Conservation (phyloP, 2,113 vertebrate genomes). For the Chaetodon auriga region DNA sequence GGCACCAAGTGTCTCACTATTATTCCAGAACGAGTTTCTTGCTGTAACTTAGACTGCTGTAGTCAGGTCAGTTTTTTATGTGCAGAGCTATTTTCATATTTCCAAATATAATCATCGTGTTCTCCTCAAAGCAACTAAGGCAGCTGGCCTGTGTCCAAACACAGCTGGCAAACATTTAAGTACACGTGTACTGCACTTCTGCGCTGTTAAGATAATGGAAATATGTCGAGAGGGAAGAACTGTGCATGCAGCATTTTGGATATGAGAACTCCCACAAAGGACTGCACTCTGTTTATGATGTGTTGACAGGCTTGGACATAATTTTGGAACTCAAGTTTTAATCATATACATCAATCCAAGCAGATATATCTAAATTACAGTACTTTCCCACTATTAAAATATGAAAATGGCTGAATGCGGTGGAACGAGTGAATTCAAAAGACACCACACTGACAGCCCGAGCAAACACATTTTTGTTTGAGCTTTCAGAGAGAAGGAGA, state of each 20-base stretch:
- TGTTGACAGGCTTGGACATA: background rate
- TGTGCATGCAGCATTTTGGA: constrained; percentile 11
- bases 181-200: constrained; percentile 38
- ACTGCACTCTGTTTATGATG: background rate
- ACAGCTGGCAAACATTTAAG: constrained; percentile 61
- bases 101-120: constrained; percentile 58
- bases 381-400: background rate
- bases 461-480: background rate
- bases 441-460: background rate
- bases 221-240: constrained; percentile 26
- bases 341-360: background rate
- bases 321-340: background rate
- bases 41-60: constrained; percentile 14
- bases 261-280: constrained; percentile 19
- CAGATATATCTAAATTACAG: background rate
- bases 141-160: constrained; percentile 61
- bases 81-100: constrained; percentile 28
- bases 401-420: background rate
- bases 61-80: constrained; percentile 37
- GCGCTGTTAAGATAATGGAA: constrained; percentile 43
- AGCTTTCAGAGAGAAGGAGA: background rate
- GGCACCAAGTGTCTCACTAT: constrained; percentile 35
- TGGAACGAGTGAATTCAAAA: background rate
- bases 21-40: constrained; percentile 22
- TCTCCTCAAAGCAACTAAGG: constrained; percentile 47